Conservation (phyloP, 2,113 vertebrate species). For the Upupa epops region DNA sequence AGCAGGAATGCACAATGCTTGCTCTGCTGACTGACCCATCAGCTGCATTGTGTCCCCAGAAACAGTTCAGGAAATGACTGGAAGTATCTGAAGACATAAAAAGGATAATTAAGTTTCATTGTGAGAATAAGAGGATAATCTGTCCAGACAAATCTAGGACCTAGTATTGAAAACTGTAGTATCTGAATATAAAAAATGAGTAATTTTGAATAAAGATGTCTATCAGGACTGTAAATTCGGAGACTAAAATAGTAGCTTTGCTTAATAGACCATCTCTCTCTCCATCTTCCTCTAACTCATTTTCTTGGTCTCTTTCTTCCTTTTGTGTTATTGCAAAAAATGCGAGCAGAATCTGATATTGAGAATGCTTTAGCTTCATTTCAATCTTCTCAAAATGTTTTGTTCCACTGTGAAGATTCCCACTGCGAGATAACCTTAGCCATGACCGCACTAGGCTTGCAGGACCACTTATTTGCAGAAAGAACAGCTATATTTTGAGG, state of each 20-base stretch:
- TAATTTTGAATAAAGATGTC: conserved; percentile 51
- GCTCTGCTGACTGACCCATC: neutral
- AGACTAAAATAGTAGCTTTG: conserved; percentile 18
- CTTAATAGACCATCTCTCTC: conserved; percentile 33
- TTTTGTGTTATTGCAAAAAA: conserved; percentile 1
- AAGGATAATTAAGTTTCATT: conserved; percentile 58
- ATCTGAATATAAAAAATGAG: conserved; percentile 45
- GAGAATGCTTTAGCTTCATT: conserved; percentile 28
- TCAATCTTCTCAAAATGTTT: conserved; percentile 24
- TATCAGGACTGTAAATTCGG: conserved; percentile 48
- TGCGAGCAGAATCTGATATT: neutral
- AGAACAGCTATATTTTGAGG: neutral
- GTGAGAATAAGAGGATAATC: conserved; percentile 56
- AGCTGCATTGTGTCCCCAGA: neutral
- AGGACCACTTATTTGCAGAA: neutral
- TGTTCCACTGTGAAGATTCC: conserved; percentile 6
- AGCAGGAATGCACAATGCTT: neutral
- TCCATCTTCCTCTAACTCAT: conserved; percentile 37
- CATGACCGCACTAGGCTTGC: neutral
- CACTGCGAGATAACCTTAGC: neutral
- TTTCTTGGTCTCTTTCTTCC: conserved; percentile 44
- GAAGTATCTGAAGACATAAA: conserved; percentile 30
- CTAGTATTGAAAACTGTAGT: conserved; percentile 25
- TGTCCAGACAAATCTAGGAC: conserved; percentile 48
- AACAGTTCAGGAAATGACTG: conserved; percentile 28